Percentiles rank a stretch among this genome's conserved stretches.
Evolutionary conservation across 2,113 vertebrate genomes (phyloP).

Genomic region (Coturnix japonica): DNA sequence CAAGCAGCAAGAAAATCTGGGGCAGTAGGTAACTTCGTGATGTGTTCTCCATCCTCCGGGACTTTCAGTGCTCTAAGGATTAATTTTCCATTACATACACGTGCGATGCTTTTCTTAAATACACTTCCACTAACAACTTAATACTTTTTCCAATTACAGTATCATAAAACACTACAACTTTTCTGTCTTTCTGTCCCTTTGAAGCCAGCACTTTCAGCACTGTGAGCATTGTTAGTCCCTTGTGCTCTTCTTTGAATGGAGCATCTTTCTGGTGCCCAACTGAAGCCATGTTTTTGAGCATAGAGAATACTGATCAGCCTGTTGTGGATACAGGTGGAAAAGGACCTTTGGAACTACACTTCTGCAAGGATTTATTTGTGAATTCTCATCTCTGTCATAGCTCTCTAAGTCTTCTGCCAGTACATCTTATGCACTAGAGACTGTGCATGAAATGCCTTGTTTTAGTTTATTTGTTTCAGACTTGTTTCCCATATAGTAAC

Average conservation of each 20-base stretch:
- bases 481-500: not conserved
- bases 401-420: not conserved
- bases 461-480: not conserved
- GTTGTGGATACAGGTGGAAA: not conserved
- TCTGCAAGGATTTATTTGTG: not conserved
- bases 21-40: constrained; percentile 60
- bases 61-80: constrained; percentile 55
- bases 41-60: constrained; percentile 60
- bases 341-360: fast-evolving
- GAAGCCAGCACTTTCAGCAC: not conserved
- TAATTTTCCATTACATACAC: constrained; percentile 66
- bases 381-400: not conserved
- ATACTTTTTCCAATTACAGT: constrained; percentile 46
- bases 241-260: not conserved
- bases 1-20: constrained; percentile 64
- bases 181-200: constrained; percentile 1
- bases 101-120: constrained; percentile 61
- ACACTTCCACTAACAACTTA: constrained; percentile 63
- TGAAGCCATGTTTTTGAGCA: not conserved
- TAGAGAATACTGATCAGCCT: too few species aligned
- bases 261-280: not conserved
- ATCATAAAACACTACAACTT: not conserved
- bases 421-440: not conserved
- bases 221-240: fast-evolving
- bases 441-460: not conserved